Conservation (phyloP, 2,113 vertebrate genomes). For the Ciconia maguari region DNA sequence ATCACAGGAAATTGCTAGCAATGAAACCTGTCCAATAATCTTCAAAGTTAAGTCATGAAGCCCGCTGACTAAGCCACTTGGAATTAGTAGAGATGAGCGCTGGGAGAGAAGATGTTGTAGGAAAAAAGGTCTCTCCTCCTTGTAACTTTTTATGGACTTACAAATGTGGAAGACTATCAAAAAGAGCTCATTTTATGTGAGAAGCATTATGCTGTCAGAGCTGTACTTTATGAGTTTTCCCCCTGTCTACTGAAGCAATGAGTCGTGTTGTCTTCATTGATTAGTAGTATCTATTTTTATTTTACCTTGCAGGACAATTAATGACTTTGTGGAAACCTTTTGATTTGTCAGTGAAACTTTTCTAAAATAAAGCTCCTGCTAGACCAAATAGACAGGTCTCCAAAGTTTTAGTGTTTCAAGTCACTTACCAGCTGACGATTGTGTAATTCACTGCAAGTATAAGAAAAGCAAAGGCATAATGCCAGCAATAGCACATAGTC, state of each 20-base stretch:
- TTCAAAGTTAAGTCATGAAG: neutral
- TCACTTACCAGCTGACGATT: slow-evolving; percentile 86
- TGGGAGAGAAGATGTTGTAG: neutral
- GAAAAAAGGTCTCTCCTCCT: neutral
- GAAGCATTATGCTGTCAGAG: neutral
- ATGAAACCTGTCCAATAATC: neutral
- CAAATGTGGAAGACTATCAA: neutral
- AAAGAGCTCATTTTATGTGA: neutral
- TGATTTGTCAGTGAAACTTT: neutral
- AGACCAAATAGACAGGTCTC: neutral
- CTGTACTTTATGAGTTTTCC: neutral
- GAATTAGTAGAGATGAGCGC: neutral
- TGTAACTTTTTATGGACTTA: neutral
- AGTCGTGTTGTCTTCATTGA: neutral
- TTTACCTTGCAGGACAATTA: neutral
- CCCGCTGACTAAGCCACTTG: neutral
- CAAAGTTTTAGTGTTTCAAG: neutral
- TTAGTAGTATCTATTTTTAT: neutral
- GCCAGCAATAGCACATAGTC: slow-evolving; percentile 92
- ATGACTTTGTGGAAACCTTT: neutral
- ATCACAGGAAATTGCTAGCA: neutral
- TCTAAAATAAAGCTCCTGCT: neutral
- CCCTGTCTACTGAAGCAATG: neutral
- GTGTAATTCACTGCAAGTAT: slow-evolving; percentile 78
- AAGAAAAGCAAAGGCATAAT: slow-evolving; percentile 83